Percentiles rank a stretch among this genome's conserved stretches.
Evolutionary conservation across 2,888 invertebrate species (phyloP).

Genomic region (Morpho deidamia): DNA sequence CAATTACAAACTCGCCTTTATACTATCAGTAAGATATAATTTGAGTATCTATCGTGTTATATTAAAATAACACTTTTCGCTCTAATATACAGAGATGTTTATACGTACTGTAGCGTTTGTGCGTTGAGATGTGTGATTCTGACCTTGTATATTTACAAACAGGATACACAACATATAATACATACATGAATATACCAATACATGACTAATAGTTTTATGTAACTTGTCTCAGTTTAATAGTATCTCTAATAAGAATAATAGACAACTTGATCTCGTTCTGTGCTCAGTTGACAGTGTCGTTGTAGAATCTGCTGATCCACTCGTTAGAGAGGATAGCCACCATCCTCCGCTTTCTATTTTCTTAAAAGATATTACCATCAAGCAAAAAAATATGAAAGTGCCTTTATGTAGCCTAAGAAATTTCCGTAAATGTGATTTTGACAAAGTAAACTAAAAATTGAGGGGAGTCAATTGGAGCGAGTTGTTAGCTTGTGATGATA

Average conservation of each 20-base stretch:
- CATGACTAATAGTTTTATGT: no score
- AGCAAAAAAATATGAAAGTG: not conserved
- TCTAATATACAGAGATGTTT: no score
- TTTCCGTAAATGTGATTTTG: constrained; percentile 6
- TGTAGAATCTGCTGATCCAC: not conserved
- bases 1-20: no score
- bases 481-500: not conserved
- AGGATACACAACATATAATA: no score
- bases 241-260: not conserved
- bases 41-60: no score
- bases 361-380: not conserved
- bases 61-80: no score
- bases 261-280: not conserved
- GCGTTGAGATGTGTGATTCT: no score
- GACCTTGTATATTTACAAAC: no score
- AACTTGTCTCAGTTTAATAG: not conserved
- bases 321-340: not conserved
- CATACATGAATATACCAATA: no score
- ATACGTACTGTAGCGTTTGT: no score
- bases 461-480: not conserved
- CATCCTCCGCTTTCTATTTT: not conserved
- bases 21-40: no score
- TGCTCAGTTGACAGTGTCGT: not conserved
- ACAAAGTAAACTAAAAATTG: not conserved
- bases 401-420: not conserved